These are phyloP conservation scores for Pelodiscus sinensis DNA, from an alignment of 2,113 vertebrate genomes.

Conservation along the genomic window DNA sequence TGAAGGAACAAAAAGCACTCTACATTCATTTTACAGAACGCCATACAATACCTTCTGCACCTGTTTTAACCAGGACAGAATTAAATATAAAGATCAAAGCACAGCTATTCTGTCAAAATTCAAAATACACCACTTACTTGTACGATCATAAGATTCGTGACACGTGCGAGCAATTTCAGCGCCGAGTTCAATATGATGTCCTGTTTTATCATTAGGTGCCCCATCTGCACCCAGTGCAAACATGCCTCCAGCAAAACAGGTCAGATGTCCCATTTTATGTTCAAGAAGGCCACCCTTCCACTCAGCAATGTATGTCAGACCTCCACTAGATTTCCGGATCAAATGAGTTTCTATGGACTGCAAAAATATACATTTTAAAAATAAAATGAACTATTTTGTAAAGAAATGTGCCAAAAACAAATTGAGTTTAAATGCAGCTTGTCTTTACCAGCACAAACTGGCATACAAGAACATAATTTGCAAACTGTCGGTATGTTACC, in stretches of 20 bases:
- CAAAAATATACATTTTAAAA: neutral
- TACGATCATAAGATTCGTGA: slow-evolving; percentile 94
- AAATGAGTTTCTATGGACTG: slow-evolving; percentile 96
- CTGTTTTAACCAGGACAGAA: neutral
- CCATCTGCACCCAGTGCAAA: slow-evolving; percentile 95
- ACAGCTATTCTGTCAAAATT: neutral
- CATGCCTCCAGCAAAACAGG: slow-evolving; percentile 98
- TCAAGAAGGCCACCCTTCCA: slow-evolving; percentile 98
- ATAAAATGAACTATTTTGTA: neutral
- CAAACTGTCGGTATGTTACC: neutral
- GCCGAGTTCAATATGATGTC: slow-evolving; percentile 93
- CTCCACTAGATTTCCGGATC: slow-evolving; percentile 91
- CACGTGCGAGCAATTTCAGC: slow-evolving; percentile 97
- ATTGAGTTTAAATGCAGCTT: neutral
- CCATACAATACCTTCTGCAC: accelerated
- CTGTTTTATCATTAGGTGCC: slow-evolving; percentile 86
- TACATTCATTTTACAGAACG: neutral
- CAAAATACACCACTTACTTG: slow-evolving; percentile 76
- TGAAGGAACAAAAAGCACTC: neutral
- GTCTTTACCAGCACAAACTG: neutral
- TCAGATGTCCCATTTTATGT: slow-evolving; percentile 99
- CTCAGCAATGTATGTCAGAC: slow-evolving; percentile 96
- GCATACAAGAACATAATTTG: neutral
- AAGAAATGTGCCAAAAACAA: neutral
- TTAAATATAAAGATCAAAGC: neutral